Conservation (phyloP, 2,888 invertebrate genomes). For the Rhamphomyia laevipes region DNA sequence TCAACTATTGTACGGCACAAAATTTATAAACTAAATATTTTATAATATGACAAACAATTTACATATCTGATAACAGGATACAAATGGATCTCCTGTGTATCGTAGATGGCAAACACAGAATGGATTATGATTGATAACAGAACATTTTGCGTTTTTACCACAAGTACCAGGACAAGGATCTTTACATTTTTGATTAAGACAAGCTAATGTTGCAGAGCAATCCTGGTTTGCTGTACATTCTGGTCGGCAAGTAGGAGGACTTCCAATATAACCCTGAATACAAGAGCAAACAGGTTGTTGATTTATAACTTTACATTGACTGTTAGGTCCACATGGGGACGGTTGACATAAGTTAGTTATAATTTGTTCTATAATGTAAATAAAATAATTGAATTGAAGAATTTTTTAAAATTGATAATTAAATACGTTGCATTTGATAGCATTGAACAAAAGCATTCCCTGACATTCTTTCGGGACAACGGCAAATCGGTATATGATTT, state of each 20-base stretch:
- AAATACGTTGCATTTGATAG: conserved; percentile 29
- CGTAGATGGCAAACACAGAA: conserved; percentile 57
- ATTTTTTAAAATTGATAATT: not conserved
- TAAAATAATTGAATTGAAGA: conserved; percentile 27
- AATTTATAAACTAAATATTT: not conserved
- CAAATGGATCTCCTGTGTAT: conserved; percentile 57
- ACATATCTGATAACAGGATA: conserved; percentile 38
- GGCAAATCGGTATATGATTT: conserved; percentile 72
- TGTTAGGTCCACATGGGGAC: conserved; percentile 71
- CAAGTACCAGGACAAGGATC: conserved; percentile 76
- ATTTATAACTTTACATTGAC: conserved; percentile 60
- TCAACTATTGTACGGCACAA: conserved; percentile 14
- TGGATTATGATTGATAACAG: conserved; percentile 71
- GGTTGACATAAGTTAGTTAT: conserved; percentile 52
- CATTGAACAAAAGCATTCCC: conserved; percentile 79
- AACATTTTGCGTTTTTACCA: conserved; percentile 63
- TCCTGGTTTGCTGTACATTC: conserved; percentile 76
- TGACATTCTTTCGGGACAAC: conserved; percentile 59
- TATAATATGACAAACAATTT: not conserved
- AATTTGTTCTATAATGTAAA: conserved; percentile 18
- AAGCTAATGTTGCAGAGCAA: conserved; percentile 66
- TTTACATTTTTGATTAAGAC: conserved; percentile 67
- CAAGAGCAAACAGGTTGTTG: conserved; percentile 69
- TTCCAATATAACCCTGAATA: conserved; percentile 56
- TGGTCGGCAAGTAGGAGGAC: conserved; percentile 69